A percentile compares a stretch with the other conserved stretches of the same genome.
Conservation (phyloP, 1,140 invertebrate species). For the Scaptomyza pallida region DNA sequence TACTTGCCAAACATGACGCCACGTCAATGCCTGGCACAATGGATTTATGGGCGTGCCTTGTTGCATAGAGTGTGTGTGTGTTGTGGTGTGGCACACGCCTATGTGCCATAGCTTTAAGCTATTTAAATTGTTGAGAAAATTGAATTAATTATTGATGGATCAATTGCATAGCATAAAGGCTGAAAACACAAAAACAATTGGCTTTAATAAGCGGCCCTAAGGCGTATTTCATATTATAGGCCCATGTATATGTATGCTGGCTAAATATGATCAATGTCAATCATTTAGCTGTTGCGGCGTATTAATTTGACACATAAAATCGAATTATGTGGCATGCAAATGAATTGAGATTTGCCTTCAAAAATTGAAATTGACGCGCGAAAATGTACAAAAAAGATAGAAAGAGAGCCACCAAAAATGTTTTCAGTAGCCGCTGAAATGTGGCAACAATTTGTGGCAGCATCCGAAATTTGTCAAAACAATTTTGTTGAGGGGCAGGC, state of each 20-base stretch:
- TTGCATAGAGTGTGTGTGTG: too few relatives aligned
- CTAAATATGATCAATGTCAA: slow-evolving; percentile 45
- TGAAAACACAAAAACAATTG: slow-evolving; percentile 2
- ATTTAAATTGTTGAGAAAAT: slow-evolving; percentile 13
- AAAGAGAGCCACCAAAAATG: slow-evolving; percentile 22
- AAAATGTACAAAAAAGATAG: slow-evolving; percentile 25
- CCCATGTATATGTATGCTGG: not conserved
- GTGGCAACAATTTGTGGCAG: too few relatives aligned
- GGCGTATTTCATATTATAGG: not conserved
- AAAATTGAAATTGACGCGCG: slow-evolving; percentile 70
- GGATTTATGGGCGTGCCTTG: slow-evolving; percentile 47
- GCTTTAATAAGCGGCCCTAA: slow-evolving; percentile 15
- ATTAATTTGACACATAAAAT: slow-evolving; percentile 59
- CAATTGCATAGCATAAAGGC: not conserved
- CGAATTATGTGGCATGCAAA: slow-evolving; percentile 64
- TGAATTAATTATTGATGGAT: slow-evolving; percentile 4
- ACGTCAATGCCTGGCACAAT: slow-evolving; percentile 18
- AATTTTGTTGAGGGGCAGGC: slow-evolving; percentile 12
- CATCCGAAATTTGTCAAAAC: slow-evolving; percentile 64
- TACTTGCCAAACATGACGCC: slow-evolving; percentile 72
- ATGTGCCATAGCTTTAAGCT: slow-evolving; percentile 5
- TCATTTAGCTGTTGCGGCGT: slow-evolving; percentile 45
- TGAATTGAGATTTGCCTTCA: slow-evolving; percentile 63
- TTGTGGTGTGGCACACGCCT: not conserved
- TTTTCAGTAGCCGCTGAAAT: slow-evolving; percentile 11